Conservation (phyloP, 1,140 invertebrate species). For the Paraescarpia echinospica region DNA sequence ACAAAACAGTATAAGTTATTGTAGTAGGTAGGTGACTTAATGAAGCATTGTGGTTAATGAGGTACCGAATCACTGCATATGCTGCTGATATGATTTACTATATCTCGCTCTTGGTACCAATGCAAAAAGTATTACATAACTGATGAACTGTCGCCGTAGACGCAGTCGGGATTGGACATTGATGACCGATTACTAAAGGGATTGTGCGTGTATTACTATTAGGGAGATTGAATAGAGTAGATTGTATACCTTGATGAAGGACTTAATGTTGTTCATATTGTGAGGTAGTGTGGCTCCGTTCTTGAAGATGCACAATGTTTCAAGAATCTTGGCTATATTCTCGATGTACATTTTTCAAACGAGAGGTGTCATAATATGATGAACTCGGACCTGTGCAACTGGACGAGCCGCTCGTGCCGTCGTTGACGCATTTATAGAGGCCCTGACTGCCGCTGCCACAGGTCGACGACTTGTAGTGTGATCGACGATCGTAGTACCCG, state of each 20-base stretch:
- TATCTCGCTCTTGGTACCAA: too few relatives aligned
- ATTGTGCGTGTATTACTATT: too few relatives aligned
- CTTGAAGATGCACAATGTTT: conserved; percentile 27
- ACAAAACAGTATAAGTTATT: too few relatives aligned
- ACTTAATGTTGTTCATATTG: conserved; percentile 27
- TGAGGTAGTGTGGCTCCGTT: conserved; percentile 27
- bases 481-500: conserved; percentile 31
- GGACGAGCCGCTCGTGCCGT: conserved; percentile 26
- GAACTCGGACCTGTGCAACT: conserved; percentile 18
- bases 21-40: too few relatives aligned
- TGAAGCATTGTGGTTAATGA: conserved; percentile 24
- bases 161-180: too few relatives aligned
- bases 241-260: conserved; percentile 20
- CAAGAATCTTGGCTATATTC: conserved; percentile 3
- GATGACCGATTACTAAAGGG: too few relatives aligned
- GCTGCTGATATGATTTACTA: too few relatives aligned
- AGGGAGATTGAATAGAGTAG: too few relatives aligned
- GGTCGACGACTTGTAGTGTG: conserved; percentile 9
- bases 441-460: conserved; percentile 22
- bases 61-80: conserved; percentile 28
- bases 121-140: too few relatives aligned
- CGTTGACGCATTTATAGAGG: conserved; percentile 26
- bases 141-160: too few relatives aligned
- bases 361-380: neutral
- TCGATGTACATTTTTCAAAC: conserved; percentile 19